phyloP scores from a whole-genome alignment of 2,888 invertebrate genomes.

The Cynaeus angustus region DNA sequence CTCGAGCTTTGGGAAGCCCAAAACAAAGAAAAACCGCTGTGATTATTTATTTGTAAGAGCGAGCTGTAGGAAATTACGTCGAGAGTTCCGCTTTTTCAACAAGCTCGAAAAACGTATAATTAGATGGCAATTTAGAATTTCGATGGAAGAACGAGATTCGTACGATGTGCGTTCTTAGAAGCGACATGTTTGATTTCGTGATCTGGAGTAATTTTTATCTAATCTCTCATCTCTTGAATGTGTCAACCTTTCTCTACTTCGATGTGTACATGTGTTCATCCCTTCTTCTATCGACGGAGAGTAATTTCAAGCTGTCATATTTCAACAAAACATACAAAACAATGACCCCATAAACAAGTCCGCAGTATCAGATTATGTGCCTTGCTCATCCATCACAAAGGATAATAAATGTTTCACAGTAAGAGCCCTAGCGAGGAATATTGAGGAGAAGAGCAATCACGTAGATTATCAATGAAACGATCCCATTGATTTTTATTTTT shows the following conservation, averaged over 20 bases:
- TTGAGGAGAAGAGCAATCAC: conserved; percentile 25
- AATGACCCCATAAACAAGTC: conserved; percentile 43
- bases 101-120: conserved; percentile 19
- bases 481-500: conserved; percentile 33
- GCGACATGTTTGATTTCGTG: conserved; percentile 25
- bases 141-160: background rate
- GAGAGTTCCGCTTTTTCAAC: conserved; percentile 11
- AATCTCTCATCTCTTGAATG: conserved; percentile 19
- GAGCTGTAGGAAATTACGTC: conserved; percentile 1
- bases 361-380: conserved; percentile 45
- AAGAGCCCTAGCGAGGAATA: conserved; percentile 32
- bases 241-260: conserved; percentile 3
- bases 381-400: conserved; percentile 43
- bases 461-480: conserved; percentile 40
- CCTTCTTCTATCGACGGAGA: conserved; percentile 20
- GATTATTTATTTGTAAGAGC: conserved; percentile 1
- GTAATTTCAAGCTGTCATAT: conserved; percentile 42
- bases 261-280: conserved; percentile 21
- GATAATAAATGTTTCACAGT: conserved; percentile 45
- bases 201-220: conserved; percentile 16
- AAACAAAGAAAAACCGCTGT: background rate
- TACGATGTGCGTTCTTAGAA: conserved; percentile 18
- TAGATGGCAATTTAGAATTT: conserved; percentile 10
- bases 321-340: conserved; percentile 41
- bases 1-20: background rate